Evolutionary conservation across 2,113 vertebrate species (phyloP), one percentile per base, ranked within the genome.

Genomic region (Philantomba maxwellii): DNA sequence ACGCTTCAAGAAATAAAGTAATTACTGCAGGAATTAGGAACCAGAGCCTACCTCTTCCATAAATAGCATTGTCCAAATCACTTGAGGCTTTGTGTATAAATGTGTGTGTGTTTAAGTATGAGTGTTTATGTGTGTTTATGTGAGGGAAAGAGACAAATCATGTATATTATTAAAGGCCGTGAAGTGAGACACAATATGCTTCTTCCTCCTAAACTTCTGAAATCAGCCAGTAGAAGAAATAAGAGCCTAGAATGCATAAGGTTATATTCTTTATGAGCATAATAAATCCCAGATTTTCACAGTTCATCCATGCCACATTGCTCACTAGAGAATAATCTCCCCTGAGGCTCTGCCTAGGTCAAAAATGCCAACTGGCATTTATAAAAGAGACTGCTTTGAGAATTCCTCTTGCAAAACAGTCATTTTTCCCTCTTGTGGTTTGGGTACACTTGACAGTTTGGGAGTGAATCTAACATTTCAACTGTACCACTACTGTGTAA

Each of bases 1-100:
- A 97, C 95, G 95, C 96, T 97, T 95, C 93, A 92, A 92, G 87
- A 97, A 97, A 93, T 96, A 97, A 96, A 97, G 83, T 97, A 97
- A 97, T 97, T 98, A 97, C 90, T 86, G 33, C 2, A 78, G 60
- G 60, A 95, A 92, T 97, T 97, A 97, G 66, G 55, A 96, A 86
- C 23, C 4, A 91, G 45, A 94, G 55, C 43, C 77, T 49, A 91
- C n/a, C 51, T 94, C 51, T 80, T 94, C 78, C 91, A 80, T 93
- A 91, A 96, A 93, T 57, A 95, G 25, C 77, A 91, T 64, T 95
- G 77, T 89, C 43, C 39, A 97, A 96, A 86, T 95, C 86, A 93
- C 64, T 70, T 5, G 53, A 78, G 33, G 30, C 33, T 90, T 97
- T 87, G 57, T 96, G 23, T 92, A 95, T 78, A 73, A 93, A 21